phyloP scores from a whole-genome alignment of 2,888 invertebrate species.

The Chouioia cunea region DNA sequence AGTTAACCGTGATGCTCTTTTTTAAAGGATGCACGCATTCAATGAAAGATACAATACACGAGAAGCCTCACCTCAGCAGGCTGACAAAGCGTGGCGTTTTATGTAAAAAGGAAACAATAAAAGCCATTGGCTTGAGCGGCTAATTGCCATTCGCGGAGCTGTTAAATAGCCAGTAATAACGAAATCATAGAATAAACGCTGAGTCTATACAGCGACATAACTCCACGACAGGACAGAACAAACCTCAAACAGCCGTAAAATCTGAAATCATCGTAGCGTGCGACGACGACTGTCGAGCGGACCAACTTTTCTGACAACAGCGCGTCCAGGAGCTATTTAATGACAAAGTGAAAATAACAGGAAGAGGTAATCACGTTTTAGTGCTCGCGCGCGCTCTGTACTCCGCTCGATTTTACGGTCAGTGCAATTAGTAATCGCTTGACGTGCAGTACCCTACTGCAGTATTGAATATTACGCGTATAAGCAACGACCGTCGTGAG shows the following conservation, averaged over 20 bases:
- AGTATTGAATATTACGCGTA: neutral
- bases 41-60: conserved; percentile 6
- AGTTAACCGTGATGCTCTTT: conserved; percentile 10
- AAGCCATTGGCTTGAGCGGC: conserved; percentile 15
- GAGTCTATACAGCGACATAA: neutral
- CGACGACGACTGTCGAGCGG: neutral
- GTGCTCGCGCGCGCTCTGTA: conserved; percentile 14
- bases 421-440: conserved; percentile 40
- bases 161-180: conserved; percentile 1
- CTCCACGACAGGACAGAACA: too few species aligned
- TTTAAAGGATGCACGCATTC: neutral
- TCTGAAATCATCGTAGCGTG: conserved; percentile 8
- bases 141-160: conserved; percentile 2
- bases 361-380: conserved; percentile 45
- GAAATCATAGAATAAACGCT: conserved; percentile 29
- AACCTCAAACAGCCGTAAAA: conserved; percentile 4
- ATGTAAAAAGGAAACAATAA: conserved; percentile 35
- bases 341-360: conserved; percentile 48
- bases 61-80: conserved; percentile 10
- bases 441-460: neutral
- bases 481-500: neutral
- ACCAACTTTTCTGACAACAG: neutral
- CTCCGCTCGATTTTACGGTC: conserved; percentile 39
- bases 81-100: conserved; percentile 10
- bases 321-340: conserved; percentile 29